Conservation (phyloP, 2,113 vertebrate species). For the Litocranius walleri region DNA sequence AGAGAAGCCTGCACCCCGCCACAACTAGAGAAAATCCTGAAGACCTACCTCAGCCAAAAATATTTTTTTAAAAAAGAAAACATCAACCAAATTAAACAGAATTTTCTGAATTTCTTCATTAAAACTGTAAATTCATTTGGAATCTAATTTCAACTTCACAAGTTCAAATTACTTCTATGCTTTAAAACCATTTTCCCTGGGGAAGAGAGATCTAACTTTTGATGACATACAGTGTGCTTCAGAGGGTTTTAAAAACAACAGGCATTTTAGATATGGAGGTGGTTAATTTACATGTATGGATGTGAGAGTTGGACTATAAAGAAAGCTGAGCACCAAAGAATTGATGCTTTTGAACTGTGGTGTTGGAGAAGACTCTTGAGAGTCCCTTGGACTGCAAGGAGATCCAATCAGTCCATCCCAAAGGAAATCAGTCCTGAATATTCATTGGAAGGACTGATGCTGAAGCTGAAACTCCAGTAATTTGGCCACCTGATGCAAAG, state of each 20-base stretch:
- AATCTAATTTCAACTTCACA: background rate
- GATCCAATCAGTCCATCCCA: background rate
- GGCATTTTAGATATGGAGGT: background rate
- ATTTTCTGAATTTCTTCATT: constrained; percentile 15
- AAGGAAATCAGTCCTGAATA: background rate
- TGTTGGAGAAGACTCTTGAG: background rate
- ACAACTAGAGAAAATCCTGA: background rate
- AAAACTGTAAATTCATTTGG: background rate
- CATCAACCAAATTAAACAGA: background rate
- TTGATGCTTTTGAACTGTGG: background rate
- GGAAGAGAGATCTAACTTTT: background rate
- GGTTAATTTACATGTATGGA: background rate
- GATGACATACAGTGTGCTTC: background rate
- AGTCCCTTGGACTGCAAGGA: background rate
- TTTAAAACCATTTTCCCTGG: background rate
- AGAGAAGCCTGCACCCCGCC: background rate
- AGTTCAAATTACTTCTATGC: background rate
- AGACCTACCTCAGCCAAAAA: background rate
- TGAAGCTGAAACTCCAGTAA: background rate
- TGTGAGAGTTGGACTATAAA: background rate
- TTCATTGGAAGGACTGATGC: background rate
- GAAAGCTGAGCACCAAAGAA: background rate
- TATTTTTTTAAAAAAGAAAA: background rate
- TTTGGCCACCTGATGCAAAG: background rate
- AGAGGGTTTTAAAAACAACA: background rate